A percentile compares a stretch with the other conserved stretches of the same genome.
Conservation (phyloP, 2,113 vertebrate genomes). For the Nerophis ophidion region DNA sequence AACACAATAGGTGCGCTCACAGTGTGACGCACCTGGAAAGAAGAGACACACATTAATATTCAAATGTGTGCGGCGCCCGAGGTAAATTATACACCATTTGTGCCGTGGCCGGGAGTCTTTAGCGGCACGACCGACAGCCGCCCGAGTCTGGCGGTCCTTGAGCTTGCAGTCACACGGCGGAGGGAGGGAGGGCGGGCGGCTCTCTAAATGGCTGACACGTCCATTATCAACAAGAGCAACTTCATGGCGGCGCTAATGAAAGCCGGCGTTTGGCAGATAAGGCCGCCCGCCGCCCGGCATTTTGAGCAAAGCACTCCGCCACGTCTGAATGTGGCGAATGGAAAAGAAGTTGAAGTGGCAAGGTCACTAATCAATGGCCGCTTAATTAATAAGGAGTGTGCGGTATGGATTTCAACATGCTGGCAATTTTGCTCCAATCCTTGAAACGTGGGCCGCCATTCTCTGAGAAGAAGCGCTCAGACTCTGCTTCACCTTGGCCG, state of each 20-base stretch:
- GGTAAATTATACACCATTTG: no score
- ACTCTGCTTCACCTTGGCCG: constrained; percentile 40
- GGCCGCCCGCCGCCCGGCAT: not conserved
- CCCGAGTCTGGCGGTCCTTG: constrained; percentile 27
- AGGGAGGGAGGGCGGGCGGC: no score
- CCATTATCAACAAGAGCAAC: constrained; percentile 24
- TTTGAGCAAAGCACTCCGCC: constrained; percentile 25
- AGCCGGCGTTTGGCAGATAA: constrained; percentile 9
- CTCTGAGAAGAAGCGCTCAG: constrained; percentile 24
- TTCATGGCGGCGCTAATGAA: constrained; percentile 16
- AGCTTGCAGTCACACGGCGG: constrained; percentile 18
- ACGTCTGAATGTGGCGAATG: constrained; percentile 44
- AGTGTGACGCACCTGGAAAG: no score
- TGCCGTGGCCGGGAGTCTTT: no score
- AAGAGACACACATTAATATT: no score
- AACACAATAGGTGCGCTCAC: no score
- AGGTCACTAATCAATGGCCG: constrained; percentile 69
- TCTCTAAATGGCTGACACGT: constrained; percentile 26
- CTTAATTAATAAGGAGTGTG: constrained; percentile 73
- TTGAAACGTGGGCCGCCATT: constrained; percentile 51
- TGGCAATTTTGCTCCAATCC: constrained; percentile 53
- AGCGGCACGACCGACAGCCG: no score
- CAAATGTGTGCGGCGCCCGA: no score
- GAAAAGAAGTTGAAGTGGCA: constrained; percentile 60
- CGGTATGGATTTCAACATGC: constrained; percentile 67